Evolutionary conservation across 2,797 vertebrate species (phyloP), one percentile per base, ranked within the genome.

Genomic region (Diplodus puntazzo): DNA sequence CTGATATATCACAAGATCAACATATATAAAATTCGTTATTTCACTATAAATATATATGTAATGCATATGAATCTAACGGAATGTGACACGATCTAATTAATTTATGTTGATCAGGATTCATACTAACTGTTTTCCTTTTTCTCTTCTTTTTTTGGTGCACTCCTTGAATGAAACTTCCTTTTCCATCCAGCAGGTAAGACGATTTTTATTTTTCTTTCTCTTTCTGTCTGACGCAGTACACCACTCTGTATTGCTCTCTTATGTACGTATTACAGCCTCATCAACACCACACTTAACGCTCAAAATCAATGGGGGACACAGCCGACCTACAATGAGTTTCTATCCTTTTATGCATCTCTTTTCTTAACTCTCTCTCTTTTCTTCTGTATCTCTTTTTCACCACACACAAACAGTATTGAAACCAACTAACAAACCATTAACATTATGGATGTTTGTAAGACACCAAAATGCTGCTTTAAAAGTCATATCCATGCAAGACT

Each of bases 101-200:
- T 46, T 27, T 27, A 0, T 21, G 2, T 45, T 68, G 48, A 74
- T 45, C 2, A 30, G 9, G 9, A 70, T 49, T 50, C 2, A 55
- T 14, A 59, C 71, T 90, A 71, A 89, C 49, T 68, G 7, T 60
- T 13, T 18, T 64, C 2, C 64, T 57, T 67, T 62, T 8, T 72
- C 45, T 0, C 68, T 75, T 54, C 50, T 71, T 74, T 76, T 73
- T 34, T 55, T 21, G 18, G n/a, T 81, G 67, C 49, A 39, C 55
- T 11, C 43, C 46, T 14, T 73, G 71, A 81, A 69, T 80, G 69
- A 42, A 72, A 60, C 62, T 1, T 68, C 50, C 18, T 23, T 52
- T 61, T 64, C 4, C 1, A 49, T 69, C 16, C 27, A 69, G 23
- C 61, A 94, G 92, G 92, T 94, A 92, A 92, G 92, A 82, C 0